Evolutionary conservation across 2,113 vertebrate genomes (phyloP), one percentile per base, ranked within the genome.

Genomic region (Scytalopus superciliaris): DNA sequence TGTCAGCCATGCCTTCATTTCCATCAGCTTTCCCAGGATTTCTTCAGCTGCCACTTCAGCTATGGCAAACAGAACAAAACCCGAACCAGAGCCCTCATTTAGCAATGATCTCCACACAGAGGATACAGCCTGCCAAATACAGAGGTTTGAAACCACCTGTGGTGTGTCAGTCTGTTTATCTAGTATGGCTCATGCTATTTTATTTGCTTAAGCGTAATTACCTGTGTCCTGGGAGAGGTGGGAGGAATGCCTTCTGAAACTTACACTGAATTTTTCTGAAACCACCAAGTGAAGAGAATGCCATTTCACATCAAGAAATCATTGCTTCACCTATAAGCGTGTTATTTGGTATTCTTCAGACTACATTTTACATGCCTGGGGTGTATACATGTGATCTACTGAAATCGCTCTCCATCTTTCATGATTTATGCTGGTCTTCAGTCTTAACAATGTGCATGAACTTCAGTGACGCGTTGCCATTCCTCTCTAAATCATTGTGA

Each of bases 371-470:
- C 76, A 22, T 84, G 76, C 79, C 75, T 77, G 56, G 28, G 37
- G 56, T 94, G 50, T 75, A 42, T 82, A 78, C 0, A 0, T 82
- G 81, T 42, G 66, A 92, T 60, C 94, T 64, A 66, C 86, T 84
- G 64, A 89, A 93, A 86, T 47, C 12, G 1, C 64, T 94, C 7
- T 0, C 67, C 12, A 9, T 67, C 72, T 84, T 96, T 85, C 85
- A 75, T 96, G 81, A 93, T 96, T 95, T 95, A 90, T 93, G 88
- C 52, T 90, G 60, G 78, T 91, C 52, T 92, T 95, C 90, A 88
- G 73, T 67, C 85, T 93, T 70, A 68, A 72, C 75, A 85, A 82
- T 2, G 0, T 92, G 79, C 85, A 84, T 93, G 90, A 95, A 94
- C 89, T 90, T 88, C 83, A 72, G 72, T 19, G 50, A 67, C 64